Evolutionary conservation across 2,113 vertebrate genomes (phyloP).

Genomic region (Hippopotamus amphibius): DNA sequence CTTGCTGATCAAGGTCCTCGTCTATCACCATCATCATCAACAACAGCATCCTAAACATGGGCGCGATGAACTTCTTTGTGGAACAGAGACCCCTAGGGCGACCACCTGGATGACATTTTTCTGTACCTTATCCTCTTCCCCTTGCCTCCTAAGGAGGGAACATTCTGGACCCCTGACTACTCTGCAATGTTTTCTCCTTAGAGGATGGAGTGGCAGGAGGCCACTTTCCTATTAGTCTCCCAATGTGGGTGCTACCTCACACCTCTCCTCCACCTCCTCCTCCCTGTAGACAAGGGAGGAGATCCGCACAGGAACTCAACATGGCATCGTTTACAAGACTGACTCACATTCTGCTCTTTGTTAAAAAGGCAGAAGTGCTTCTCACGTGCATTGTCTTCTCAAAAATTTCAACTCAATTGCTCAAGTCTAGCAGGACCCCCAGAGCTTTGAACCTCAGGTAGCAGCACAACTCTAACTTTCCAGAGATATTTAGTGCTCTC

Average conservation of each 20-base stretch:
- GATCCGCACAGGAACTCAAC: not conserved
- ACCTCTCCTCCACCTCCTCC: not conserved
- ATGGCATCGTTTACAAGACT: accelerated
- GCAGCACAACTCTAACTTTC: not conserved
- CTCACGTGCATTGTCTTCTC: not conserved
- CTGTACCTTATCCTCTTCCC: not conserved
- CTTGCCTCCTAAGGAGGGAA: not conserved
- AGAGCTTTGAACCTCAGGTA: not conserved
- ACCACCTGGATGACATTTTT: not conserved
- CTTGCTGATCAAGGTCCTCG: not conserved
- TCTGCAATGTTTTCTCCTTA: not conserved
- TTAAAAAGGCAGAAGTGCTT: not conserved
- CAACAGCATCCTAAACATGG: accelerated
- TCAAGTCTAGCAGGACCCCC: not conserved
- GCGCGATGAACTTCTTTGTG: not conserved
- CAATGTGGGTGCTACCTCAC: not conserved
- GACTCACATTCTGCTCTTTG: not conserved
- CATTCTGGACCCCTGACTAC: not conserved
- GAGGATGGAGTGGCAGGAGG: not conserved
- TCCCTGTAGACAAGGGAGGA: not conserved
- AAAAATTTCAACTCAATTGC: not conserved
- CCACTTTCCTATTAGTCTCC: not conserved
- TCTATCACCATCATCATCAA: not conserved
- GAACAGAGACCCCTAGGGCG: too few relatives aligned
- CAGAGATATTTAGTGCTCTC: not conserved